Conservation (phyloP, 2,113 vertebrate genomes). For the Orthonyx spaldingii region DNA sequence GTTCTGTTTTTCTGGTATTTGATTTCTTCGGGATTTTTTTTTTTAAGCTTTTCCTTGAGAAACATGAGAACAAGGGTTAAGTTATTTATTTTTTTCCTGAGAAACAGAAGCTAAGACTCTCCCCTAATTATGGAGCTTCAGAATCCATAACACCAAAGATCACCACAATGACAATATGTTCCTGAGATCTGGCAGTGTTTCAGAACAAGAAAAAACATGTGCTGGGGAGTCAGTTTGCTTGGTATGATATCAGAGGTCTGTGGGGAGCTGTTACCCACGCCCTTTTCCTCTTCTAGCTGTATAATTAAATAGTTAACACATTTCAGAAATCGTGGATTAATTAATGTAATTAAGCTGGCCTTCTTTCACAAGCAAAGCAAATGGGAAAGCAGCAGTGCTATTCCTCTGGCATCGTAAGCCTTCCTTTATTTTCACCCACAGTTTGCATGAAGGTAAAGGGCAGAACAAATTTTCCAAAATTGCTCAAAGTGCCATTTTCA, state of each 20-base stretch:
- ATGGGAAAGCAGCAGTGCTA: neutral
- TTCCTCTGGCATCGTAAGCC: neutral
- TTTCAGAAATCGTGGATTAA: conserved; percentile 54
- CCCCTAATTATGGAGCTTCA: conserved; percentile 8
- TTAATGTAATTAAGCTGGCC: conserved; percentile 46
- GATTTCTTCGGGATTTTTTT: neutral
- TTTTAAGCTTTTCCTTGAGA: neutral
- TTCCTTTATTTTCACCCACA: neutral
- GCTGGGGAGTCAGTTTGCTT: conserved; percentile 9
- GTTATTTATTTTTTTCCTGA: neutral
- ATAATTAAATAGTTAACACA: conserved; percentile 60
- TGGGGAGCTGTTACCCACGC: conserved; percentile 14
- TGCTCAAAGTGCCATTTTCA: neutral
- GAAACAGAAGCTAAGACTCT: neutral
- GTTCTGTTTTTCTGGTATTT: neutral
- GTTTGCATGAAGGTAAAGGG: neutral
- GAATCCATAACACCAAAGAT: conserved; percentile 21
- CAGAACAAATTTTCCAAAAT: neutral
- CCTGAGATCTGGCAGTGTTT: conserved; percentile 45
- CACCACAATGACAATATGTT: conserved; percentile 31
- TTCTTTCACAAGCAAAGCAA: conserved; percentile 1
- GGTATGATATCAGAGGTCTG: conserved; percentile 1
- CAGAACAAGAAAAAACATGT: conserved; percentile 33
- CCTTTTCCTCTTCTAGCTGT: neutral
- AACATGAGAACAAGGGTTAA: neutral